Conservation (phyloP, 2,888 invertebrate genomes). For the Falcaria lacertinaria region DNA sequence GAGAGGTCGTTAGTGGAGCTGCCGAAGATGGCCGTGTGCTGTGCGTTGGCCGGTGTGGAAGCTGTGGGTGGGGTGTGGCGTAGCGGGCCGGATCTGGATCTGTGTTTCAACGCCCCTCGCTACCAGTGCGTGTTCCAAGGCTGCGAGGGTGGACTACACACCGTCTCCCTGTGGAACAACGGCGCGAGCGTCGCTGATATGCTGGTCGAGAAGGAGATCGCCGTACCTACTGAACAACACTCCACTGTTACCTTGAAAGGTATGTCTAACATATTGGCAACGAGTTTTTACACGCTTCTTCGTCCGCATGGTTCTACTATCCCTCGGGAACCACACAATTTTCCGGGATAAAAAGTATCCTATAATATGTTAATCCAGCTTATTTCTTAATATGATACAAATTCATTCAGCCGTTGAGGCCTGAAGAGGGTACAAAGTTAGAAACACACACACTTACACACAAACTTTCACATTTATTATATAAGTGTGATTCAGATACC, state of each 20-base stretch:
- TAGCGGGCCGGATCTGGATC: slow-evolving; percentile 70
- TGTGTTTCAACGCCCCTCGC: slow-evolving; percentile 81
- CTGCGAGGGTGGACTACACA: slow-evolving; percentile 61
- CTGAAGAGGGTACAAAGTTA: no score
- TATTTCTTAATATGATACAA: no score
- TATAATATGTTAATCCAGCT: no score
- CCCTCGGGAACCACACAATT: no score
- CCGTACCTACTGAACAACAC: slow-evolving; percentile 52
- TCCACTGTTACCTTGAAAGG: slow-evolving; percentile 67
- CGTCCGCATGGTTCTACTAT: no score
- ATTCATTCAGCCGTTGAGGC: no score
- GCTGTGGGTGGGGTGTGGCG: slow-evolving; percentile 81
- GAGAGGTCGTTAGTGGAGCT: slow-evolving; percentile 82
- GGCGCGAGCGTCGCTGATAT: slow-evolving; percentile 68
- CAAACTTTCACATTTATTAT: no score
- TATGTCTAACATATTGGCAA: slow-evolving; percentile 23
- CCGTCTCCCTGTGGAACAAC: slow-evolving; percentile 69
- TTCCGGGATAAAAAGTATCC: no score
- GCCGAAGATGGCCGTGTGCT: slow-evolving; percentile 85
- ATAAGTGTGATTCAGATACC: no score
- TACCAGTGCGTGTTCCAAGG: slow-evolving; percentile 81
- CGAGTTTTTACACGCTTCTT: no score
- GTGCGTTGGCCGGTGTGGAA: slow-evolving; percentile 81
- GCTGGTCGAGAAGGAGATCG: slow-evolving; percentile 73
- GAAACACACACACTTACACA: no score